Evolutionary conservation across 2,888 invertebrate genomes (phyloP), one percentile per base, ranked within the genome.

Genomic region (Hydrotaea cyrtoneurina): DNA sequence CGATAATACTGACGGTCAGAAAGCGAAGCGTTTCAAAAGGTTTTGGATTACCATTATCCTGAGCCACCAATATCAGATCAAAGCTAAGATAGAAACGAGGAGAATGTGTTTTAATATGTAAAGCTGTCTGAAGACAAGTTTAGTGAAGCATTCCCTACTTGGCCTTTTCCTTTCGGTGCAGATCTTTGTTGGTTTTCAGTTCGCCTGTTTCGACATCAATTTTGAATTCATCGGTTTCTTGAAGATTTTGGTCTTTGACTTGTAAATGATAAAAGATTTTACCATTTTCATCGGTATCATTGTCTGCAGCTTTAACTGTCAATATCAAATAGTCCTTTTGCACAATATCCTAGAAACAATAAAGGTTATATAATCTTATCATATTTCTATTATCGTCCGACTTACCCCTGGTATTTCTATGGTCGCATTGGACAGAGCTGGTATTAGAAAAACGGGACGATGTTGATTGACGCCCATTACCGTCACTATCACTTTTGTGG

Each of bases 201-300:
- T 98, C 97, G 0, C 98, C 98, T 0, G 95, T 95, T 77, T 95
- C 94, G 59, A 94, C 93, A 91, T 98, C 95, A 50, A 98, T 96
- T 36, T 93, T 94, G 91, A 98, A 98, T 91, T 97, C 96, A 11
- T 94, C 94, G 0, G 97, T 98, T 91, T 96, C 96, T 85, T 95
- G 96, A 0, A 96, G 94, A 88, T 96, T 96, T 87, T 94, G 94
- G 89, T 96, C 96, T 86, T 91, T 91, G 2, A 89, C 87, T 92
- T 96, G 96, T 82, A 97, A 93, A 90, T 96, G 96, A 92, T 98
- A 98, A 0, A 96, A 96, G 0, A 98, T 94, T 75, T 95, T 93
- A 0, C 98, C 98, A 91, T 97, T 97, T 86, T 96, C 96, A 0
- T 97, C 97, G 0, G 94, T 93, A 90, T 98, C 98, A 86, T 95